Base-by-base conservation (phyloP, 2,113 vertebrate genomes). In the Taurulus bubalis region DNA sequence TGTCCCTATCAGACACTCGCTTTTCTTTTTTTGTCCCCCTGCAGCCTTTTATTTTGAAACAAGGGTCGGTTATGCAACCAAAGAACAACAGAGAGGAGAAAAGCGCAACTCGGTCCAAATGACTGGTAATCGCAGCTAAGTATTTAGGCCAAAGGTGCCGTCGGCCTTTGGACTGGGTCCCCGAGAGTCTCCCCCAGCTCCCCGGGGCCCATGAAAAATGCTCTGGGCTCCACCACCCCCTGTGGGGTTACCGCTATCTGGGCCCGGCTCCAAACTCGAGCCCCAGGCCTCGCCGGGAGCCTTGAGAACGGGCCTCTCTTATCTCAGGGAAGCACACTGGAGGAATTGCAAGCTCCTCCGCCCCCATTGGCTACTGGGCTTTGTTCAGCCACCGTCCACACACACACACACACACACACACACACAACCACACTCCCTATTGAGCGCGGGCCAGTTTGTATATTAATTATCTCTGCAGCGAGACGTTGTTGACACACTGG, bases 281-380 rank as follows among this genome's bases (percentile, higher is more conserved):
- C 58, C 85, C 85, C 75, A 58, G 85, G 84, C 85, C 86, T 81
- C 3, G 0, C 34, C 22, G 64, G 85, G 92, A 85, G 90, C 84
- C 91, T 89, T 92, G 90, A 93, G 92, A 92, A 90, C 60, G 3
- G 49, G 24, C 45, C 75, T 47, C 53, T 85, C 94, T 95, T 95
- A 95, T 95, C 95, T 87, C 71, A 84, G 92, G 94, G 94, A 95
- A 95, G 91, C 94, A 94, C 93, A 76, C 93, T 87, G 83, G 89
- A 93, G 90, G 89, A 92, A 90, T 88, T 87, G 80, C 86, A 63
- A 64, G 79, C 89, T 90, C 89, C 83, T 65, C 82, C 83, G 16
- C 68, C 85, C 56, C 55, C 26, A 73, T 80, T 47, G 53, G 85
- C 90, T 80, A 24, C 81, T 87, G 74, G 82, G 66, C 77, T 90